phyloP scores from a whole-genome alignment of 2,888 invertebrate species.

The Drosophila mercatorum region DNA sequence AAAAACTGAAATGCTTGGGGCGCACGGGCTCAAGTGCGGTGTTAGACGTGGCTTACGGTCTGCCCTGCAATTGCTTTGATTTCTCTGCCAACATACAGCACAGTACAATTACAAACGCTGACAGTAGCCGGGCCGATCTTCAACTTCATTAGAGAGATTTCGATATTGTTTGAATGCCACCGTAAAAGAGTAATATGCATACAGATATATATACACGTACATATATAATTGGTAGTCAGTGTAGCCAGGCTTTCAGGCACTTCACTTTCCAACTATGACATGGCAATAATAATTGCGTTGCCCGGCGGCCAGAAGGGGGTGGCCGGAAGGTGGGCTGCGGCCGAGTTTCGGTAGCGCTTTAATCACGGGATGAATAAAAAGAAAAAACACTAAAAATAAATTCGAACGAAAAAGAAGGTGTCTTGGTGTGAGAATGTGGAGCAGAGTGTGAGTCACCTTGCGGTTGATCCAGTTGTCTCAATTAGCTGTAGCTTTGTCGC shows the following conservation, averaged over 20 bases:
- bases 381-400: slow-evolving; percentile 7
- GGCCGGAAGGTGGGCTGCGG: slow-evolving; percentile 20
- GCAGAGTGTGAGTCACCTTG: slow-evolving; percentile 61
- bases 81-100: slow-evolving; percentile 29
- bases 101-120: slow-evolving; percentile 76
- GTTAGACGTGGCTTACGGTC: slow-evolving; percentile 40
- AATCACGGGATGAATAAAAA: slow-evolving; percentile 35
- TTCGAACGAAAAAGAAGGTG: slow-evolving; percentile 20
- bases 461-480: slow-evolving; percentile 65
- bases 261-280: slow-evolving; percentile 80
- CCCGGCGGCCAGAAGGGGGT: slow-evolving; percentile 15
- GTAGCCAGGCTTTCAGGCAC: slow-evolving; percentile 51
- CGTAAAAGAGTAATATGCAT: slow-evolving; percentile 51
- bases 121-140: slow-evolving; percentile 82
- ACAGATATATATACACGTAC: slow-evolving; percentile 12
- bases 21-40: slow-evolving; percentile 57
- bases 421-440: slow-evolving; percentile 44
- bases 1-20: slow-evolving; percentile 42
- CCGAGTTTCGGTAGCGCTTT: slow-evolving; percentile 65
- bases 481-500: slow-evolving; percentile 66
- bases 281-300: slow-evolving; percentile 76
- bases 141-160: slow-evolving; percentile 82
- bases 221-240: slow-evolving; percentile 67
- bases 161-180: slow-evolving; percentile 81
- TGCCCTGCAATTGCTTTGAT: slow-evolving; percentile 62